Evolutionary conservation across 1,140 invertebrate genomes (phyloP), one percentile per base, ranked within the genome.

Genomic region (Eurytemora carolleeae): DNA sequence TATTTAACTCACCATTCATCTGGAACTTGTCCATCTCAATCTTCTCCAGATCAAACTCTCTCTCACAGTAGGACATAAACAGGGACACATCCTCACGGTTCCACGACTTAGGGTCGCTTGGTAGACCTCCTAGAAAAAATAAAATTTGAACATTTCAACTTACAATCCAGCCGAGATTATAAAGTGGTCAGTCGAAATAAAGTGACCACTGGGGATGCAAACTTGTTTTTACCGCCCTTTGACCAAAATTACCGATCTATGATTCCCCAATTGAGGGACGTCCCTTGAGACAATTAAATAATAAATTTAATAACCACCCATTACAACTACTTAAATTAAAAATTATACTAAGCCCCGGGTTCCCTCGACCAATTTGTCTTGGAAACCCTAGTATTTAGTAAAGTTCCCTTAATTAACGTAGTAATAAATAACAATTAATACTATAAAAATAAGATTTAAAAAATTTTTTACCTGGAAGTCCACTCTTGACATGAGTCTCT

Each of bases 21-120:
- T 92, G 88, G 72, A 96, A 94, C 74, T 88, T 82, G 68, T 93
- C 88, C 78, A 88, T 83, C 69, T 93, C 86, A 68, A 95, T 85
- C 61, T 83, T 80, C 18, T 89, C 87, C 59, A 96, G 74, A 69
- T 93, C 89, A 70, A 90, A 95, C 73, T 94, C 90, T 53, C 86
- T 77, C 71, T 91, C 86, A 64, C 89, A 89, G 83, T 90, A 94
- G 66, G 85, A 81, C 24, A 96, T 74, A 74, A 94, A 95, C 20
- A 82, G 77, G 15, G 78, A 75, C 1, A 95, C 90, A 70, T 95
- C 88, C 66, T 94, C 87, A 66, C 89, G 80, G 23, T 81, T 84
- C 90, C 90, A 96, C 17, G 85, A 71, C 66, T 88, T 77, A 15
- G 90, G 90, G 76, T 93, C 89, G 73, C 57, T 73, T 72, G 53